Conservation (phyloP, 2,113 vertebrate species). For the Tychaedon coryphoeus region DNA sequence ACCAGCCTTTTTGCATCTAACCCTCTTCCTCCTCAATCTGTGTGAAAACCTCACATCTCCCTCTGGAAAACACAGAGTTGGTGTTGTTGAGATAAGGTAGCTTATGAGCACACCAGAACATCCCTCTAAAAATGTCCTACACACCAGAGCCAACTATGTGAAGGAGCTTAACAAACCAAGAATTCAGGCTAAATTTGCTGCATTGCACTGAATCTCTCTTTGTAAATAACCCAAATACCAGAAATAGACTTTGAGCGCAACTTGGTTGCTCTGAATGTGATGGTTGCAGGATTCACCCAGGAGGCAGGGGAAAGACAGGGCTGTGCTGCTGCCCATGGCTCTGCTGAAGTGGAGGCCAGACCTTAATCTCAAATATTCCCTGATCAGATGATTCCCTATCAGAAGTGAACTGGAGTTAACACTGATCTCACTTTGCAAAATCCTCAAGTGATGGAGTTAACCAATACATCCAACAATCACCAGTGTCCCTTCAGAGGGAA, state of each 20-base stretch:
- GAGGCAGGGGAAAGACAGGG: accelerated
- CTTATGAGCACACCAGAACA: not conserved
- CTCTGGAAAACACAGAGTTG: not conserved
- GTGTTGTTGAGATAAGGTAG: not conserved
- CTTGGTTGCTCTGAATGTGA: not conserved
- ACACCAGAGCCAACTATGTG: not conserved
- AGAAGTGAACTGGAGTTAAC: not conserved
- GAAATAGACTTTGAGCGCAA: not conserved
- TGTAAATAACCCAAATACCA: conserved; percentile 23
- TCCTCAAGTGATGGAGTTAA: too few species aligned
- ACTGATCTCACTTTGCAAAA: not conserved
- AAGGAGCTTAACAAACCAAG: not conserved
- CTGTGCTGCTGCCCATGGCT: not conserved
- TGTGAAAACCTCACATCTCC: not conserved
- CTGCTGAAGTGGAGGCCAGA: not conserved
- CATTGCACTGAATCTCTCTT: not conserved
- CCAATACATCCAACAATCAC: not conserved
- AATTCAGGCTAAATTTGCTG: not conserved
- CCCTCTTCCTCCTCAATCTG: not conserved
- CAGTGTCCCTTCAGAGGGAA: not conserved
- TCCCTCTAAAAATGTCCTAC: not conserved
- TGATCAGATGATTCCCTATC: too few species aligned
- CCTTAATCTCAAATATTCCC: not conserved
- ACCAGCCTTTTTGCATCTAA: not conserved
- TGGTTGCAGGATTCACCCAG: not conserved